Percentiles rank a stretch among this genome's conserved stretches.
Evolutionary conservation across 2,113 vertebrate genomes (phyloP).

Genomic region (western clawed frog (Xenopus tropicalis)): UCB_Xtro_10.0 CM004448.2:42200001-42200500

Average conservation of each 20-base stretch:
- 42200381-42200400: constrained; percentile 87
- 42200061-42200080: too few species aligned
- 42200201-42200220: too few species aligned
- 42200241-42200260: not conserved
- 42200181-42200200: too few species aligned
- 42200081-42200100: too few species aligned
- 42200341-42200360: constrained; percentile 42
- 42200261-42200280: not conserved
- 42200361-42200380: constrained; percentile 51
- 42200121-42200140: too few species aligned
- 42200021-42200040: too few species aligned
- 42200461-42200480: constrained; percentile 84
- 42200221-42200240: not conserved
- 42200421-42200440: constrained; percentile 83
- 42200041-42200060: too few species aligned
- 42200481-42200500: constrained; percentile 63
- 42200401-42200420: constrained; percentile 83
- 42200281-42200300: not conserved
- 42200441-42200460: constrained; percentile 92
- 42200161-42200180: too few species aligned
- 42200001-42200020: too few species aligned
- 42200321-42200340: not conserved
- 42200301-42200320: not conserved
- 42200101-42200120: too few species aligned
- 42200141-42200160: too few species aligned